phyloP scores from a whole-genome alignment of 2,113 vertebrate species.

The Ciconia boyciana region DNA sequence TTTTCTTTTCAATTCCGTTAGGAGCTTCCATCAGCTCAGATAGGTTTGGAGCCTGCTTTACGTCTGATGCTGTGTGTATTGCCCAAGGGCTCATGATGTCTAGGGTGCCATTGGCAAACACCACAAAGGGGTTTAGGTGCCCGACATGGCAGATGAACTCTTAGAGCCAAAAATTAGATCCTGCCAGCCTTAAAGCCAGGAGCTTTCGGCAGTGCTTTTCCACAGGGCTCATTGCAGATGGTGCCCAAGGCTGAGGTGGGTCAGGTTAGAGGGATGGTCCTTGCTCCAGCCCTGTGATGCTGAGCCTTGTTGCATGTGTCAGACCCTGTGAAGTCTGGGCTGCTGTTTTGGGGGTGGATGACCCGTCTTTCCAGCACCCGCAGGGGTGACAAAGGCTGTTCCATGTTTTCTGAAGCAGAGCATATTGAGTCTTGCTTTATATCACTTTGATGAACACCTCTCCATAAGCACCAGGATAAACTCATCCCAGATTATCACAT shows the following conservation, averaged over 20 bases:
- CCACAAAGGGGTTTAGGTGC: background rate
- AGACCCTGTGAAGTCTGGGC: background rate
- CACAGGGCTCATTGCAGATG: background rate
- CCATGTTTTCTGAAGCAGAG: background rate
- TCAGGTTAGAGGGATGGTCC: background rate
- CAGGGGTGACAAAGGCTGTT: background rate
- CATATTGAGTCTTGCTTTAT: background rate
- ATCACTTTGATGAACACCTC: slow-evolving; percentile 14
- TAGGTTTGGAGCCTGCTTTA: background rate
- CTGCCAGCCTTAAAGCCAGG: background rate
- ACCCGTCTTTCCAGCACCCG: background rate
- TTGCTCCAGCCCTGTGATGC: background rate
- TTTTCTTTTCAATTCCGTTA: background rate
- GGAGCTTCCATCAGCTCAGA: background rate
- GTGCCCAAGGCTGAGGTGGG: background rate
- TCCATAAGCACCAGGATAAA: background rate
- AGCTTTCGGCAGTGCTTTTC: background rate
- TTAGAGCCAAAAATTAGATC: background rate
- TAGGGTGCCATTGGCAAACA: background rate
- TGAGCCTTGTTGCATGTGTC: background rate
- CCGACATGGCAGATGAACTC: background rate
- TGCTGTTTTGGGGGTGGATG: background rate
- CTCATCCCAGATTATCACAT: slow-evolving; percentile 7
- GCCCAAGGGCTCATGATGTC: background rate
- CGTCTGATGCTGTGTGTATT: accelerated